Conservation (phyloP, 2,888 invertebrate species). For the Andrena dorsata region DNA sequence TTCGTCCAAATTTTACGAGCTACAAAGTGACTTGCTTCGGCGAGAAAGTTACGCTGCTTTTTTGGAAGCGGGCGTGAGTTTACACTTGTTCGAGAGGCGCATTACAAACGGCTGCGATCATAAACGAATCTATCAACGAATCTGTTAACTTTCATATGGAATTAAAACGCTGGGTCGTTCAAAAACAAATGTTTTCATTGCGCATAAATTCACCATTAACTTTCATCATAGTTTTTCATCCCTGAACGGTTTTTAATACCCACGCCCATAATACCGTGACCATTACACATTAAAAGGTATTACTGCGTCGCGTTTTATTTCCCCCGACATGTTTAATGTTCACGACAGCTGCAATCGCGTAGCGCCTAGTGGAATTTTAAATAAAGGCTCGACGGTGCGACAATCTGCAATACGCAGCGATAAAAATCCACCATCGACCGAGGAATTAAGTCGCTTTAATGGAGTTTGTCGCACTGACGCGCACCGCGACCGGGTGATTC, state of each 20-base stretch:
- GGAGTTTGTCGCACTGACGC: neutral
- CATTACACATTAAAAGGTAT: neutral
- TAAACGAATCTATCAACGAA: too few relatives aligned
- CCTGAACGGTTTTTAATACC: neutral
- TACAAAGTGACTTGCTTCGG: neutral
- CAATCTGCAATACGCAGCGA: neutral
- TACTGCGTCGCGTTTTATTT: neutral
- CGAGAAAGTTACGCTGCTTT: neutral
- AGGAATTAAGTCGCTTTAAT: neutral
- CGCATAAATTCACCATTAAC: neutral
- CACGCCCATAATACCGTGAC: neutral
- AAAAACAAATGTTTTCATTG: neutral
- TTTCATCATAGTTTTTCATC: neutral
- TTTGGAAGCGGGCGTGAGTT: neutral
- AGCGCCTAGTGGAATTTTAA: too few relatives aligned
- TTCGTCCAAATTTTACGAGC: slow-evolving; percentile 1
- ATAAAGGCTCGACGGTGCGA: neutral
- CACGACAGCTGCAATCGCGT: neutral
- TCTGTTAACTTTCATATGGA: neutral
- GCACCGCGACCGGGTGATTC: neutral
- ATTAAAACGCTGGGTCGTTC: neutral
- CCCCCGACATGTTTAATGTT: neutral
- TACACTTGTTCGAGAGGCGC: neutral
- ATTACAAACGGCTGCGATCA: too few relatives aligned
- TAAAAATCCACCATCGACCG: neutral